Evolutionary conservation across 2,797 vertebrate genomes (phyloP), one percentile per base, ranked within the genome.

Genomic region (Leptodactylus fallax): DNA sequence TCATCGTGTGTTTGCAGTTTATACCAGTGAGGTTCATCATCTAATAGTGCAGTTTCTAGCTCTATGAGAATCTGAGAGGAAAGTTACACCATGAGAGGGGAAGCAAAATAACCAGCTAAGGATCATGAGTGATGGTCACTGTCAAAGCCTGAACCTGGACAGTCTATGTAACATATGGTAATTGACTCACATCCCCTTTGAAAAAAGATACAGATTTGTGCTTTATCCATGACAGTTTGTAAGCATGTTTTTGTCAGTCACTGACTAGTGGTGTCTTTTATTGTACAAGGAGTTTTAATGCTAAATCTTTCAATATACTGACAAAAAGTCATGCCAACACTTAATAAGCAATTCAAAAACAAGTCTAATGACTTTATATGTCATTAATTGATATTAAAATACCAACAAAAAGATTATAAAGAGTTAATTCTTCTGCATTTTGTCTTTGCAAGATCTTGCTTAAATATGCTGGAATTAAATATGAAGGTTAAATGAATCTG

Each of bases 21-120:
- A 93, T 99, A 99, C 98, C 97, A 99, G 91, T 99, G 98, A 91
- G 98, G 97, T 90, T 99, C 98, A 93, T 99, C 98, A 56, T 99
- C 98, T 93, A 99, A 94, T 93, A 97, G 96, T n/a, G 98, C 98
- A 56, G 97, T 99, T 94, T 99, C 98, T 94, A 99, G 93, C 94
- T 99, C 98, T 88, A 99, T 99, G 88, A 99, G 96, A 93, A 99
- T 96, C 98, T 99, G 94, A 86, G 69, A 92, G 56, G 83, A 90
- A 89, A 88, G 67, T 72, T 49, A 84, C 56, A 85, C 5, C 17
- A 25, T 85, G 45, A 85, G 58, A 60, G 1, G 14, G 47, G 19
- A 27, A 36, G 58, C 14, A 5, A n/a, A 47, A 81, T 16, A 76
- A 9, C 21, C 69, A 19, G 16, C 8, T 13, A 16, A 7, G 8